phyloP scores from a whole-genome alignment of 2,113 vertebrate species.

The Opisthocomus hoazin region DNA sequence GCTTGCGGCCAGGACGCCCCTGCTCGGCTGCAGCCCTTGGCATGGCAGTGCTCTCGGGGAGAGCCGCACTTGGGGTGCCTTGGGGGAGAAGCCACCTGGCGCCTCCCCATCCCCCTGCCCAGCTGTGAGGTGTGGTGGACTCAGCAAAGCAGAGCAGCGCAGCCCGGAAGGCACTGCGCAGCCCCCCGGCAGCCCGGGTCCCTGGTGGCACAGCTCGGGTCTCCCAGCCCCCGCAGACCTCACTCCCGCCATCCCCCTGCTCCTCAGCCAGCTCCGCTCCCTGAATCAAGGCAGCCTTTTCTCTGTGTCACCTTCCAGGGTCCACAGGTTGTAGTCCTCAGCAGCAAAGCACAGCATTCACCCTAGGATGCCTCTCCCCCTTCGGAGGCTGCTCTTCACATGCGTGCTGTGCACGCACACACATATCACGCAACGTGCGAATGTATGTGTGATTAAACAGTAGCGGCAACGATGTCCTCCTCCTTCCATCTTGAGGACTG shows the following conservation, averaged over 20 bases:
- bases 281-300: neutral
- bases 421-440: fast-evolving
- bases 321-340: fast-evolving
- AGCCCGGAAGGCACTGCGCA: fast-evolving
- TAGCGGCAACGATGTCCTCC: neutral
- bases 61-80: neutral
- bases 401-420: fast-evolving
- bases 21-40: neutral
- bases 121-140: neutral
- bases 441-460: fast-evolving
- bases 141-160: neutral
- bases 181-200: fast-evolving
- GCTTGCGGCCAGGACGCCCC: neutral
- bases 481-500: neutral
- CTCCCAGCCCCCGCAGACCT: neutral
- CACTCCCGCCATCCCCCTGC: neutral
- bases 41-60: neutral
- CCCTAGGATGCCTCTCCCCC: neutral
- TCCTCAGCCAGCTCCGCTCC: neutral
- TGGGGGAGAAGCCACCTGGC: fast-evolving
- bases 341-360: neutral
- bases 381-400: fast-evolving
- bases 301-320: neutral
- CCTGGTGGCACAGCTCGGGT: neutral
- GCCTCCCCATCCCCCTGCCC: fast-evolving